Percentiles rank a stretch among this genome's conserved stretches.
These are phyloP conservation scores for Sebastes taczanowskii DNA, from an alignment of 2,797 vertebrate species.

Conservation along the genomic window DNA sequence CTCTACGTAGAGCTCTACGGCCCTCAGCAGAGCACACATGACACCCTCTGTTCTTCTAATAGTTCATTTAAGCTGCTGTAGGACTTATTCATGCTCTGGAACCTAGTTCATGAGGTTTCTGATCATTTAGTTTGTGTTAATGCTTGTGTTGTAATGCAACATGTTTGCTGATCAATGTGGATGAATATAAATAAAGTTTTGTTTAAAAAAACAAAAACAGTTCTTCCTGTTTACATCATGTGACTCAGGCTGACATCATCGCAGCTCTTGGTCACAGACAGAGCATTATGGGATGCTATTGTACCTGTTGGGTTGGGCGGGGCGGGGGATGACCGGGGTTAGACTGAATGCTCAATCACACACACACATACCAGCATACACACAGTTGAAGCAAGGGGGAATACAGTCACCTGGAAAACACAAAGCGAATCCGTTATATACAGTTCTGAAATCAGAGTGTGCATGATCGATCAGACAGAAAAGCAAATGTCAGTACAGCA, in stretches of 20 bases:
- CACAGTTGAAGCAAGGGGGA: neutral
- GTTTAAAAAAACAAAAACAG: neutral
- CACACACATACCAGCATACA: neutral
- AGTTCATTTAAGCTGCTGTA: neutral
- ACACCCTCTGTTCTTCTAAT: neutral
- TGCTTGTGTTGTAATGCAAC: neutral
- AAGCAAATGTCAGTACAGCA: neutral
- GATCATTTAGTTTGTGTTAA: neutral
- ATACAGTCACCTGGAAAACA: neutral
- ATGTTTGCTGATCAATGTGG: neutral
- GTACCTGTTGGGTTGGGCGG: constrained; percentile 24
- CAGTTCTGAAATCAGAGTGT: neutral
- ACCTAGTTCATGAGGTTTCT: neutral
- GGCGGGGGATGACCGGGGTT: constrained; percentile 6
- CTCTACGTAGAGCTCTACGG: neutral
- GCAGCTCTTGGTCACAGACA: neutral
- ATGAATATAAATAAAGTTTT: neutral
- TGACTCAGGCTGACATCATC: constrained; percentile 19
- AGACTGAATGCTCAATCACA: constrained; percentile 10
- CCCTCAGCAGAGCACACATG: neutral
- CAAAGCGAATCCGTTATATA: neutral
- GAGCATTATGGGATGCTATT: constrained; percentile 28
- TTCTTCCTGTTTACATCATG: constrained; percentile 55
- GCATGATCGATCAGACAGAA: neutral
- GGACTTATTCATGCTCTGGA: neutral